Percentiles rank a stretch among this genome's conserved stretches.
Conservation (phyloP, 2,797 vertebrate species). For the Hephaestus fuliginosus region DNA sequence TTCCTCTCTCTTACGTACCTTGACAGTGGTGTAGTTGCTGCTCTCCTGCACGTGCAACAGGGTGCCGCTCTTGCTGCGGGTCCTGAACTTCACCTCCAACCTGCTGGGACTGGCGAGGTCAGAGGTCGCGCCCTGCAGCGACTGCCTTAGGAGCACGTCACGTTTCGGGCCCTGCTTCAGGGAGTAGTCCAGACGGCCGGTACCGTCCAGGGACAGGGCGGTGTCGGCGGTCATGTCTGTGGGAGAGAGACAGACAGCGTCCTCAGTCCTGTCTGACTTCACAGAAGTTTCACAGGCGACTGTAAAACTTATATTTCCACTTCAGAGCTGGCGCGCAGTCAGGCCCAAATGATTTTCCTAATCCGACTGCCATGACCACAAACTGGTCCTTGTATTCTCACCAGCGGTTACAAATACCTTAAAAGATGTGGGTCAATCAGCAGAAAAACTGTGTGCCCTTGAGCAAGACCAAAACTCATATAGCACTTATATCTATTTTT, state of each 20-base stretch:
- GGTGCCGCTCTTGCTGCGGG: slow-evolving; percentile 92
- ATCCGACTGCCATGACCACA: slow-evolving; percentile 46
- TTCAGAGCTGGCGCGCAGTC: slow-evolving; percentile 1
- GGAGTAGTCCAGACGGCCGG: slow-evolving; percentile 92
- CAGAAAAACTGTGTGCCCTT: neutral
- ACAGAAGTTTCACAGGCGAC: neutral
- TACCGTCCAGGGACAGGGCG: slow-evolving; percentile 94
- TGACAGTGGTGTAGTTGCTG: slow-evolving; percentile 97
- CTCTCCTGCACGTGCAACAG: slow-evolving; percentile 94
- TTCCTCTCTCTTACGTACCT: slow-evolving; percentile 84
- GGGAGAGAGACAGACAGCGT: slow-evolving; percentile 23
- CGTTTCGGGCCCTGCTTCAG: slow-evolving; percentile 91
- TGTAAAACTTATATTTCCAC: slow-evolving; percentile 43
- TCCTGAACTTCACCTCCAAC: slow-evolving; percentile 96
- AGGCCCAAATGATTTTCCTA: slow-evolving; percentile 51
- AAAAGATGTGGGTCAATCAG: slow-evolving; percentile 10
- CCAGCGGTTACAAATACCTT: slow-evolving; percentile 37
- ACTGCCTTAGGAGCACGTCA: slow-evolving; percentile 87
- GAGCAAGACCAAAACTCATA: slow-evolving; percentile 8
- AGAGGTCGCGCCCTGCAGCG: slow-evolving; percentile 60
- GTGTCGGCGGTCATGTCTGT: slow-evolving; percentile 94
- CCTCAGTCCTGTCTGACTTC: slow-evolving; percentile 24
- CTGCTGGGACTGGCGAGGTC: slow-evolving; percentile 73
- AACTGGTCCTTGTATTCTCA: slow-evolving; percentile 41
- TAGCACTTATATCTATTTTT: no score